These are phyloP conservation scores for Trachelus stipa DNA, from an alignment of 2,888 invertebrate species.

Conservation along the genomic window DNA sequence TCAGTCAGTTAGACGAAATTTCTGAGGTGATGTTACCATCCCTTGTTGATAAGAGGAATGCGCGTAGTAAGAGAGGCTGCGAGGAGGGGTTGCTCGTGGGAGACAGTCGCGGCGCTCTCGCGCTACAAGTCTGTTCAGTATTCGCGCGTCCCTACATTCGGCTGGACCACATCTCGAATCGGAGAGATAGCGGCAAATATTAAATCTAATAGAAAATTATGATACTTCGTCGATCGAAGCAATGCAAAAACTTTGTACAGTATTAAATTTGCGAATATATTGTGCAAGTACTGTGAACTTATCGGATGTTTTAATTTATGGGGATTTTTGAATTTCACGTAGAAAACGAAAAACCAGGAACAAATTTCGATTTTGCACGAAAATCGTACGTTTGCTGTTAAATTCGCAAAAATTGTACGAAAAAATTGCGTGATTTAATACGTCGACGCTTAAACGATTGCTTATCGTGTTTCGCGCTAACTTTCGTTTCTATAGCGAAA, in stretches of 20 bases:
- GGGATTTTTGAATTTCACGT: background rate
- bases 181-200: background rate
- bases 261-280: background rate
- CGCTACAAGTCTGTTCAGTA: constrained; percentile 56
- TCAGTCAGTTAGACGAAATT: background rate
- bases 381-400: background rate
- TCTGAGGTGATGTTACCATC: background rate
- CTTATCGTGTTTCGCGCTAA: background rate
- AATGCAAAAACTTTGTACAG: background rate
- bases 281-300: background rate
- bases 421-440: background rate
- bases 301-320: background rate
- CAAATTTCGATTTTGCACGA: background rate
- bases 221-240: background rate
- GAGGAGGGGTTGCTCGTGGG: constrained; percentile 44
- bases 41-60: constrained; percentile 45
- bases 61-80: constrained; percentile 52
- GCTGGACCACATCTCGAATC: constrained; percentile 37
- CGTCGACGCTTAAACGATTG: background rate
- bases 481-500: background rate
- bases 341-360: background rate
- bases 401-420: background rate
- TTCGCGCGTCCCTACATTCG: constrained; percentile 58
- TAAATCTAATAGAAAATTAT: background rate
- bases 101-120: constrained; percentile 50